These are phyloP conservation scores for Pangasianodon hypophthalmus DNA, from an alignment of 2,113 vertebrate species.

Conservation along the genomic window DNA sequence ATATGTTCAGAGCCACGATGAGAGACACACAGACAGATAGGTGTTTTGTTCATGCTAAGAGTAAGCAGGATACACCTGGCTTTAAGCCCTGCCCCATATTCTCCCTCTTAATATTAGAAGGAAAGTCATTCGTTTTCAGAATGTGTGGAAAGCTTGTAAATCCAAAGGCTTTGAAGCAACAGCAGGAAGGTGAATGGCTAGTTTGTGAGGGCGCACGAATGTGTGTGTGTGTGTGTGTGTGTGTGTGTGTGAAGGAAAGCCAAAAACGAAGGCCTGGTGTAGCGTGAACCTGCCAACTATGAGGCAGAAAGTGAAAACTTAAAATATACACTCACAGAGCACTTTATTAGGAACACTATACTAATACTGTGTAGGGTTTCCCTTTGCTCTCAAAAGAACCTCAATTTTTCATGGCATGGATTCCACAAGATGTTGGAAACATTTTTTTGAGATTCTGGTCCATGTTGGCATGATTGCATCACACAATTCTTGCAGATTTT, in stretches of 20 bases:
- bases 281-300: not conserved
- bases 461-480: no score
- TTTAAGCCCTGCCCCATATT: not conserved
- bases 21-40: not conserved
- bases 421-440: no score
- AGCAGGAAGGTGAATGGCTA: not conserved
- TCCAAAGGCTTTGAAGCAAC: slow-evolving; percentile 7
- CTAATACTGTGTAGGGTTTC: no score
- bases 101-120: not conserved
- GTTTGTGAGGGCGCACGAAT: not conserved
- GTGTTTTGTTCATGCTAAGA: slow-evolving; percentile 14
- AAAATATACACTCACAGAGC: not conserved
- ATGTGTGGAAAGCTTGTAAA: not conserved
- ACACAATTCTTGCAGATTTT: no score
- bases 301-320: not conserved
- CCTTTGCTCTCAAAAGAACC: no score
- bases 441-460: no score
- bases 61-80: not conserved
- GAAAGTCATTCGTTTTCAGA: not conserved
- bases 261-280: not conserved
- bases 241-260: not conserved
- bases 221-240: not conserved
- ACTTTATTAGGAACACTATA: no score
- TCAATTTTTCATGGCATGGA: no score
- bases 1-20: not conserved